Conservation (phyloP, 2,797 vertebrate genomes). For the Neopelma chrysocephalum region DNA sequence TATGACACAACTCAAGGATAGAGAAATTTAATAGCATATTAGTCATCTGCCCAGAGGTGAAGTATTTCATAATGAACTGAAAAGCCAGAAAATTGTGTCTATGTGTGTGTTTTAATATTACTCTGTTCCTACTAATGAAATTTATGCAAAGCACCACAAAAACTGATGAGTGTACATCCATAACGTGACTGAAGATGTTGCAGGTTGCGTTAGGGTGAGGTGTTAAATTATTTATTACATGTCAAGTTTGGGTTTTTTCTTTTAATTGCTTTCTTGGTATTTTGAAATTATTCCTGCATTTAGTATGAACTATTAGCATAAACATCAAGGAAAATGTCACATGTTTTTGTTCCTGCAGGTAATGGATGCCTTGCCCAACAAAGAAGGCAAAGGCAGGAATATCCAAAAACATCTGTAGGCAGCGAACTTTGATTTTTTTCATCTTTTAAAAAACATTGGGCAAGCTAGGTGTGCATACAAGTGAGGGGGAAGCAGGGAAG, state of each 20-base stretch:
- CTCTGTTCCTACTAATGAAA: conserved; percentile 31
- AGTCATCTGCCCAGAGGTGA: conserved; percentile 70
- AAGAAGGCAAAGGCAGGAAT: neutral
- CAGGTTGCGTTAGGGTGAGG: neutral
- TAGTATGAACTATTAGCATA: neutral
- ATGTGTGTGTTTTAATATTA: conserved; percentile 48
- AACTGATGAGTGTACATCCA: neutral
- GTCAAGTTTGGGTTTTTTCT: neutral
- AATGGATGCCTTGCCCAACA: neutral
- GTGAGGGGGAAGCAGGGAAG: neutral
- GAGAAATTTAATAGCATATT: conserved; percentile 70
- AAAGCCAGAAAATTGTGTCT: conserved; percentile 32
- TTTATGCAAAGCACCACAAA: conserved; percentile 43
- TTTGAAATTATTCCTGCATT: neutral
- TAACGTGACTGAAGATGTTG: neutral
- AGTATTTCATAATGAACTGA: conserved; percentile 65
- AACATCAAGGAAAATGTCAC: neutral
- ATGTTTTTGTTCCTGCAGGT: neutral
- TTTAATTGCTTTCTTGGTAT: conserved; percentile 8
- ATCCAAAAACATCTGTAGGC: neutral
- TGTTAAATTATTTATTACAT: conserved; percentile 36
- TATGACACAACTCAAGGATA: conserved; percentile 38
- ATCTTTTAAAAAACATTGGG: neutral
- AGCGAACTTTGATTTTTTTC: neutral
- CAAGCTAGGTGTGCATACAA: neutral